phyloP scores from a whole-genome alignment of 2,797 vertebrate genomes.

The Pelochelys cantorii region DNA sequence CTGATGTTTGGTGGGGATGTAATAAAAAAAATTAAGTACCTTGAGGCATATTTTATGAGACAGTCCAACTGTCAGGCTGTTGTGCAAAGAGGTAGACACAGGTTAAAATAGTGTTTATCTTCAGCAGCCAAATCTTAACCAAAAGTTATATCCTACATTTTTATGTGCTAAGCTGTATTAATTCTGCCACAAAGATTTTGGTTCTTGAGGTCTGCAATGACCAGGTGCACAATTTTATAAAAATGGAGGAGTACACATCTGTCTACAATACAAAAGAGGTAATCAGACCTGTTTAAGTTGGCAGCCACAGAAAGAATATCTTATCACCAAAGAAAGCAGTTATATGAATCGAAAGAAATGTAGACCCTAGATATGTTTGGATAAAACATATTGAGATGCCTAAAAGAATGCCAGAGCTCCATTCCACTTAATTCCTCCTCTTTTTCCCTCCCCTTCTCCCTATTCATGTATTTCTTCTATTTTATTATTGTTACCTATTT shows the following conservation, averaged over 20 bases:
- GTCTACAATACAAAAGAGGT: neutral
- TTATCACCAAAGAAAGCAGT: neutral
- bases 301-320: neutral
- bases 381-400: neutral
- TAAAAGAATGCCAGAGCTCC: neutral
- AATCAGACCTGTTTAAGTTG: neutral
- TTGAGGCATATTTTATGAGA: neutral
- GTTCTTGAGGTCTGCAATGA: neutral
- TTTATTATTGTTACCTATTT: neutral
- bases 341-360: neutral
- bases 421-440: neutral
- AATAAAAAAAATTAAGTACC: neutral
- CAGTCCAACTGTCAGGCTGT: neutral
- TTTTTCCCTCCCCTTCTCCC: neutral
- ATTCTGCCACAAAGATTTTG: neutral
- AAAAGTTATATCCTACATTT: neutral
- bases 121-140: neutral
- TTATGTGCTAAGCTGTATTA: neutral
- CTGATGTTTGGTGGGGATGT: neutral
- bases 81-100: neutral
- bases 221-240: neutral
- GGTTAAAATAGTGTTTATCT: neutral
- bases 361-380: neutral
- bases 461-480: neutral
- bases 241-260: neutral